These are phyloP conservation scores for Synchiropus splendidus DNA, from an alignment of 2,113 vertebrate genomes.

Conservation along the genomic window DNA sequence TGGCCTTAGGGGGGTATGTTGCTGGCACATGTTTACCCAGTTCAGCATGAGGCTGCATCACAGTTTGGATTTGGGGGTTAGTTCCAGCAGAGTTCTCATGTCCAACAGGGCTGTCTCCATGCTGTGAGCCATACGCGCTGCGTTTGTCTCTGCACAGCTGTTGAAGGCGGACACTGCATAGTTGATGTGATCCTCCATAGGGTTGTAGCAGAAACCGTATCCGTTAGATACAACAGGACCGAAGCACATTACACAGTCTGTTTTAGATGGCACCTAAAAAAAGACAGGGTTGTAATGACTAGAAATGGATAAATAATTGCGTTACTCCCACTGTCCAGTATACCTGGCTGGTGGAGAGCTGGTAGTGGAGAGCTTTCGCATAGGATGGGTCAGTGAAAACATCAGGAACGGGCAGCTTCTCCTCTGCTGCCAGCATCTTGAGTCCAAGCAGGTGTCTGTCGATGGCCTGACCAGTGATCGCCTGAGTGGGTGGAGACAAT, in stretches of 20 bases:
- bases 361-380: constrained; percentile 81
- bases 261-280: constrained; percentile 88
- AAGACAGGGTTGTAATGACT: no score
- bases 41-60: no score
- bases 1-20: no score
- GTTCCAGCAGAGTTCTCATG: constrained; percentile 76
- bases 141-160: constrained; percentile 78
- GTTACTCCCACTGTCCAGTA: no score
- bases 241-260: constrained; percentile 91
- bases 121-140: constrained; percentile 66
- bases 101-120: constrained; percentile 78
- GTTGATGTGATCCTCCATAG: constrained; percentile 86
- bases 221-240: constrained; percentile 86
- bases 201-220: constrained; percentile 97
- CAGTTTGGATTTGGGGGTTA: constrained; percentile 78
- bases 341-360: constrained; percentile 96
- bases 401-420: constrained; percentile 78
- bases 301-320: no score
- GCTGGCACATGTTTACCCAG: no score
- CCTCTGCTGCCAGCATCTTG: constrained; percentile 83
- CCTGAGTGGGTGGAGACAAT: constrained; percentile 55
- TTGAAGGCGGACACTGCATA: constrained; percentile 86
- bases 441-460: constrained; percentile 89
- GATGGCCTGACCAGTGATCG: constrained; percentile 84
- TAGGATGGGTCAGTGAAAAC: constrained; percentile 86